Conservation (phyloP, 2,888 invertebrate genomes). For the Rotaria sp. region DNA sequence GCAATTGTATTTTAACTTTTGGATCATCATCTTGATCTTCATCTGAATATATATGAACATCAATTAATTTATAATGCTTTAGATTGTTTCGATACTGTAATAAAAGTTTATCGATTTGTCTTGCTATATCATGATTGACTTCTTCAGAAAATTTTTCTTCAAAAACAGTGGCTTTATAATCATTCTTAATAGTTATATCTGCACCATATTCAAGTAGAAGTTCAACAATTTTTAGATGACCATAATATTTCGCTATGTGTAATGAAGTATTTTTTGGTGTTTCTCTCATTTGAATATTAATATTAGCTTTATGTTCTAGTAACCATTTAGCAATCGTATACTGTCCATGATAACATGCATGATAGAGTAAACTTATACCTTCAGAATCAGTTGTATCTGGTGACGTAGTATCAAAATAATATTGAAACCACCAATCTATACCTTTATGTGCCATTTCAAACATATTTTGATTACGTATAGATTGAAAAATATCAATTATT, state of each 20-base stretch:
- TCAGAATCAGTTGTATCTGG: not conserved
- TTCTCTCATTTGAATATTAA: not conserved
- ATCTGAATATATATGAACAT: not conserved
- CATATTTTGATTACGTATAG: not conserved
- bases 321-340: not conserved
- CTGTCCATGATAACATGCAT: not conserved
- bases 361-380: not conserved
- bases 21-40: not conserved
- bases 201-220: not conserved
- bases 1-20: not conserved
- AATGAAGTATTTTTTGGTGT: not conserved
- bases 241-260: not conserved
- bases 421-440: not conserved
- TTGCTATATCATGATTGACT: not conserved
- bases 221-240: not conserved
- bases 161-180: not conserved
- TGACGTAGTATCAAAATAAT: not conserved
- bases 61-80: not conserved
- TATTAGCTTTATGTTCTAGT: not conserved
- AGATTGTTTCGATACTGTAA: not conserved
- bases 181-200: not conserved
- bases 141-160: not conserved
- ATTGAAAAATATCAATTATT: not conserved
- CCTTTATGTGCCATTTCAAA: not conserved
- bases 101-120: not conserved